These are phyloP conservation scores for Thymelicus sylvestris DNA, from an alignment of 2,888 invertebrate species.

Conservation along the genomic window DNA sequence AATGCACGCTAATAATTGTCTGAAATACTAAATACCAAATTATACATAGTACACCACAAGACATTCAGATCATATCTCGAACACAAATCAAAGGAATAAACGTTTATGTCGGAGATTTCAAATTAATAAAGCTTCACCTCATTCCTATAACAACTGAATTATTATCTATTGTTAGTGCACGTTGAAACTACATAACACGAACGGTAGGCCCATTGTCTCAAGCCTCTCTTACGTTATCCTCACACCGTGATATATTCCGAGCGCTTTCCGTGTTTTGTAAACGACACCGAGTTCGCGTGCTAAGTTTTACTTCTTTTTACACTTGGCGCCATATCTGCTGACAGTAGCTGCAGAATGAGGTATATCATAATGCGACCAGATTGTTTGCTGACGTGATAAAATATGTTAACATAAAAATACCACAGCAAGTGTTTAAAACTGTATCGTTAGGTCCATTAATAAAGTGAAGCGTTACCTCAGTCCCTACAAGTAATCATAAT, in stretches of 20 bases:
- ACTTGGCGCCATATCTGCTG: conserved; percentile 19
- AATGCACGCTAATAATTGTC: background rate
- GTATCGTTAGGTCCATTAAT: too few relatives aligned
- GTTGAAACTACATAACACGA: conserved; percentile 22
- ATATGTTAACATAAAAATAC: too few relatives aligned
- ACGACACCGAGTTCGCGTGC: conserved; percentile 33
- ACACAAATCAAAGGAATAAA: conserved; percentile 8
- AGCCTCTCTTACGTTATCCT: conserved; percentile 31
- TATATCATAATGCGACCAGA: background rate
- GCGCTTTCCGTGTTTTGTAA: conserved; percentile 32
- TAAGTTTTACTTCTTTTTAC: conserved; percentile 24
- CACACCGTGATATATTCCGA: conserved; percentile 30
- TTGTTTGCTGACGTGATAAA: background rate
- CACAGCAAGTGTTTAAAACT: too few relatives aligned
- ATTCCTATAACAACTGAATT: conserved; percentile 20
- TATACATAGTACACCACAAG: background rate
- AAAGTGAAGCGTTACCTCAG: too few relatives aligned
- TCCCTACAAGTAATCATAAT: too few relatives aligned
- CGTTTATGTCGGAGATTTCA: background rate
- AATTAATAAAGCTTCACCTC: conserved; percentile 10
- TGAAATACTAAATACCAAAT: background rate
- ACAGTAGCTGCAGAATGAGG: background rate
- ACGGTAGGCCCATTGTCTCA: conserved; percentile 29
- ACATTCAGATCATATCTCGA: background rate
- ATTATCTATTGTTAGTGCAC: conserved; percentile 19